A percentile compares a stretch with the other conserved stretches of the same genome.
Evolutionary conservation across 2,888 invertebrate genomes (phyloP).

Genomic region (Caenorhabditis sp.): DNA sequence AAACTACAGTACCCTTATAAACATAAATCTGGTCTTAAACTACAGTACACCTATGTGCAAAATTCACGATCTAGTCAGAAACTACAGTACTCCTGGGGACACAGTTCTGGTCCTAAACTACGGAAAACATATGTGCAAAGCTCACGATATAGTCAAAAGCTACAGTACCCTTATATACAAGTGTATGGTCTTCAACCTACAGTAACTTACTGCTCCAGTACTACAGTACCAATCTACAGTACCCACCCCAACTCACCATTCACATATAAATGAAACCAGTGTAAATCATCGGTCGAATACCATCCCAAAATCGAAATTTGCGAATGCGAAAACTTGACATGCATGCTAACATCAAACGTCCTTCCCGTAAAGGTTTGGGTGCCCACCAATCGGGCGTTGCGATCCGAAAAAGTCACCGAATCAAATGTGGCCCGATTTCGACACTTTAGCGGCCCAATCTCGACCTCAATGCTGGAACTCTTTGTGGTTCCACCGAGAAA

Average conservation of each 20-base stretch:
- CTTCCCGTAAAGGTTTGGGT: slow-evolving; percentile 50
- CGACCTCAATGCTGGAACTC: slow-evolving; percentile 57
- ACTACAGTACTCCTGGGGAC: too few species aligned
- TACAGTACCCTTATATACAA: too few species aligned
- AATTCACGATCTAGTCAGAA: too few species aligned
- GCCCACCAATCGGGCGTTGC: slow-evolving; percentile 64
- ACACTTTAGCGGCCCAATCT: slow-evolving; percentile 65
- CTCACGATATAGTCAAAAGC: too few species aligned
- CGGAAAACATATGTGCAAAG: too few species aligned
- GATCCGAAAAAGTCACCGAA: slow-evolving; percentile 64
- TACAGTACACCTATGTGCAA: too few species aligned
- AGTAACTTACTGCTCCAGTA: background rate
- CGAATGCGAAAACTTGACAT: slow-evolving; percentile 64
- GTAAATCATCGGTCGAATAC: slow-evolving; percentile 64
- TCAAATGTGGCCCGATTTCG: slow-evolving; percentile 58
- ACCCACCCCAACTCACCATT: slow-evolving; percentile 17
- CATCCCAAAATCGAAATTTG: slow-evolving; percentile 67
- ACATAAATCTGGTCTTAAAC: too few species aligned
- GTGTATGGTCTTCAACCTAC: background rate
- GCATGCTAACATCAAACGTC: slow-evolving; percentile 60
- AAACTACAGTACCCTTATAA: too few species aligned
- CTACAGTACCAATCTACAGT: slow-evolving; percentile 10
- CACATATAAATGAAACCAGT: slow-evolving; percentile 69
- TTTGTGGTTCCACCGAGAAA: slow-evolving; percentile 67
- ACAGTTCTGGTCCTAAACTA: too few species aligned